These are phyloP conservation scores for Azemiops feae DNA, from an alignment of 2,113 vertebrate genomes.

Conservation along the genomic window DNA sequence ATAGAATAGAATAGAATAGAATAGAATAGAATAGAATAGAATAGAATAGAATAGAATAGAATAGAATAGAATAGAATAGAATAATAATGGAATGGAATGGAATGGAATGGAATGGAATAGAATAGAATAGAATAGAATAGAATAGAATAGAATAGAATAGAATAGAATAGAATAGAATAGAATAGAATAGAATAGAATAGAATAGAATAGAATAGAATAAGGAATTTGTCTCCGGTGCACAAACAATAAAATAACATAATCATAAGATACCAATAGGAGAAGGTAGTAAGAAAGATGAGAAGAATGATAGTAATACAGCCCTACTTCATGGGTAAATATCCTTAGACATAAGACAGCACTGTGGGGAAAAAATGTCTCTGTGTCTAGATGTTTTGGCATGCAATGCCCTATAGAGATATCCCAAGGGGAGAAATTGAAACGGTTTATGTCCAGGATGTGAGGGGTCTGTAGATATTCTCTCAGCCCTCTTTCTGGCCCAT, in stretches of 20 bases:
- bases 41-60: neutral
- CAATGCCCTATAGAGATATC: neutral
- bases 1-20: no score
- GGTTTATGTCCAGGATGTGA: neutral
- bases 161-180: no score
- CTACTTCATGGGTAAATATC: neutral
- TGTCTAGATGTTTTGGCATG: no score
- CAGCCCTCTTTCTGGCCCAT: neutral
- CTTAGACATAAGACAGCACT: neutral
- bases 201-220: neutral
- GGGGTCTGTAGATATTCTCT: neutral
- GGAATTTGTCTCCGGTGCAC: neutral
- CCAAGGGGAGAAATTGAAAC: neutral
- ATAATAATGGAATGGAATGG: no score
- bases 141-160: no score
- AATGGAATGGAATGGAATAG: no score
- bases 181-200: no score
- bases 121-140: no score
- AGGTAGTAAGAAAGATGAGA: neutral
- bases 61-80: no score
- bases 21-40: no score
- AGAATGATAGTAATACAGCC: neutral
- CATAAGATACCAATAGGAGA: neutral
- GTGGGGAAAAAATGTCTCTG: neutral
- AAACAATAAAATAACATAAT: neutral